Percentiles rank a stretch among this genome's conserved stretches.
Evolutionary conservation across 2,797 vertebrate species (phyloP).

Genomic region (Poecilia gillii): DNA sequence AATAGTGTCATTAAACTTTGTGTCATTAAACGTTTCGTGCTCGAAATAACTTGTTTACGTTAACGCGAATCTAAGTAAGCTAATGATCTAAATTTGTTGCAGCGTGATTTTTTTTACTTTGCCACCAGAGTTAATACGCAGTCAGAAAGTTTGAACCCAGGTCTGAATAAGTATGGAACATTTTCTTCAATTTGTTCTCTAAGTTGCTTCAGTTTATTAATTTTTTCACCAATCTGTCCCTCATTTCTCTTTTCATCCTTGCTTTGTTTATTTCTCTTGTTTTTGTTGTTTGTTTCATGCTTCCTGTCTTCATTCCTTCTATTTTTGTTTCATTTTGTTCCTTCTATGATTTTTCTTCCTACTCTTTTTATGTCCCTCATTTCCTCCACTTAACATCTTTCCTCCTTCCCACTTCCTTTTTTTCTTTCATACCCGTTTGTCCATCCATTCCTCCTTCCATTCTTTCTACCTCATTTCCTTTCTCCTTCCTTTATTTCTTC

Average conservation of each 20-base stretch:
- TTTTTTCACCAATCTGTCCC: not conserved
- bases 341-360: not conserved
- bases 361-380: not conserved
- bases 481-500: not conserved
- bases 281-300: not conserved
- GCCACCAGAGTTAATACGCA: not conserved
- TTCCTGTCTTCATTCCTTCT: not conserved
- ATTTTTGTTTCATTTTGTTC: not conserved
- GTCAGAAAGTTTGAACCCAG: not conserved
- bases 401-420: not conserved
- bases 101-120: not conserved
- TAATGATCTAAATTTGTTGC: not conserved
- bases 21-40: not conserved
- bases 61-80: not conserved
- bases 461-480: not conserved
- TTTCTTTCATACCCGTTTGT: not conserved
- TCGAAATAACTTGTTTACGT: not conserved
- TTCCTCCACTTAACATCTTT: not conserved
- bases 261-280: not conserved
- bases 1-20: not conserved
- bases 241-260: not conserved
- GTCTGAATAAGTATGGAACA: not conserved
- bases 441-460: not conserved
- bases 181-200: not conserved
- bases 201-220: not conserved